Evolutionary conservation across 1,140 invertebrate genomes (phyloP).

Genomic region (Tigriopus japonicus): DNA sequence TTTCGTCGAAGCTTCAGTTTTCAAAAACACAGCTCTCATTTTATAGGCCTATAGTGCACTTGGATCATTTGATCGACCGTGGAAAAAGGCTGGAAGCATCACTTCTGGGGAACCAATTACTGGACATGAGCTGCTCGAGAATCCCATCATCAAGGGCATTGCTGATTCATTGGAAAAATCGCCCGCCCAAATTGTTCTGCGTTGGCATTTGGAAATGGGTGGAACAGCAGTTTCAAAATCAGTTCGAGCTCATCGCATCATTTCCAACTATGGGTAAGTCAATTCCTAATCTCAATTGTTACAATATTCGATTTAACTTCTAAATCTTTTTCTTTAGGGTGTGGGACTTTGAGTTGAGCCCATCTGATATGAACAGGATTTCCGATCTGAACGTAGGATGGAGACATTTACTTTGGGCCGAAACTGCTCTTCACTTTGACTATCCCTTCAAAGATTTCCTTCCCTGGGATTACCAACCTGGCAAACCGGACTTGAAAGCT

Average conservation of each 20-base stretch:
- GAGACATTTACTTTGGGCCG: constrained; percentile 10
- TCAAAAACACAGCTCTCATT: background rate
- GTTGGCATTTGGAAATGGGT: constrained; percentile 10
- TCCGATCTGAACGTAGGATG: constrained; percentile 8
- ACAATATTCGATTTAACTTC: too few relatives aligned
- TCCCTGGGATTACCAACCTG: background rate
- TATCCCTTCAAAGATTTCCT: constrained; percentile 8
- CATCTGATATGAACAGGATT: constrained; percentile 21
- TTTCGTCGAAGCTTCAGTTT: background rate
- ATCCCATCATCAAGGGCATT: background rate
- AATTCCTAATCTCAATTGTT: too few relatives aligned
- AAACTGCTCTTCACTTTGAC: constrained; percentile 2
- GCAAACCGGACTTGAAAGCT: background rate
- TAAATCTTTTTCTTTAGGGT: constrained; percentile 9
- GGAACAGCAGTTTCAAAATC: constrained; percentile 3
- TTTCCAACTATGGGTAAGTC: background rate
- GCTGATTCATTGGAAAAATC: background rate
- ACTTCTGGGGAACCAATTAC: background rate
- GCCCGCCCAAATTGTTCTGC: background rate
- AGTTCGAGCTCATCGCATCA: background rate
- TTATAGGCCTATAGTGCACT: constrained; percentile 3
- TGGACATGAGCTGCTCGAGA: background rate
- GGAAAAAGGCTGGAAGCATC: background rate
- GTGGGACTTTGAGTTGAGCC: constrained; percentile 25
- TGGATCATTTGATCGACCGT: constrained; percentile 7